Conservation (phyloP, 30 jellyfish, hydroid and myxozoan genomes). For the Aurelia coerulea region DNA sequence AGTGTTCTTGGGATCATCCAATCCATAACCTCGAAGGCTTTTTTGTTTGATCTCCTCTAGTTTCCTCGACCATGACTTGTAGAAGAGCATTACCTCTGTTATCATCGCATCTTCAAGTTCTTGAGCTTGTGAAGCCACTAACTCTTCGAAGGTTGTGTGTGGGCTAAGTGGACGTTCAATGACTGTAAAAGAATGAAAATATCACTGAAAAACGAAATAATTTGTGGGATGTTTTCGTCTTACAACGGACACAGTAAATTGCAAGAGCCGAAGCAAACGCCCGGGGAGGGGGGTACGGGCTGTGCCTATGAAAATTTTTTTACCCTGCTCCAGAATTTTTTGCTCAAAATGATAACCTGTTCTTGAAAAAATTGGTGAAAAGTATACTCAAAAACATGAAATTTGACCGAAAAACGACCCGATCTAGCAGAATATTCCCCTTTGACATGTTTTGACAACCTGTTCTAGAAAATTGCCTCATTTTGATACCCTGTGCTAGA, state of each 20-base stretch:
- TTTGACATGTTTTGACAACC: too few relatives aligned
- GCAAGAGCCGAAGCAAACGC: too few relatives aligned
- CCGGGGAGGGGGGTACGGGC: too few relatives aligned
- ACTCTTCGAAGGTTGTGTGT: slow-evolving; percentile 98
- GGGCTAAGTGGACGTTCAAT: slow-evolving; percentile 91
- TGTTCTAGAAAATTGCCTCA: too few relatives aligned
- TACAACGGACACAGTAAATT: neutral
- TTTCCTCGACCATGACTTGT: slow-evolving; percentile 87
- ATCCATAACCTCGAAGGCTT: slow-evolving; percentile 76
- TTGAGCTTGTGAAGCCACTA: slow-evolving; percentile 98
- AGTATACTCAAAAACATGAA: too few relatives aligned
- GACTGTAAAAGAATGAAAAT: slow-evolving; percentile 38
- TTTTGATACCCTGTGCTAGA: too few relatives aligned
- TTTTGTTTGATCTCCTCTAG: slow-evolving; percentile 86
- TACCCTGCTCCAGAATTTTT: too few relatives aligned
- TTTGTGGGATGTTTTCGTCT: neutral
- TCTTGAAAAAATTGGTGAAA: too few relatives aligned
- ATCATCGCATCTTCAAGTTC: slow-evolving; percentile 97
- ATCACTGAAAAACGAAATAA: neutral
- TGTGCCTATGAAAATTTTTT: too few relatives aligned
- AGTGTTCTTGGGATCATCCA: slow-evolving; percentile 41
- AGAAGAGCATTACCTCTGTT: slow-evolving; percentile 94
- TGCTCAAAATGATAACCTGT: too few relatives aligned
- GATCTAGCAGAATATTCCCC: too few relatives aligned
- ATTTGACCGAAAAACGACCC: too few relatives aligned